These are phyloP conservation scores for Agriopis leucophaearia DNA, from an alignment of 2,888 invertebrate species.

Conservation along the genomic window DNA sequence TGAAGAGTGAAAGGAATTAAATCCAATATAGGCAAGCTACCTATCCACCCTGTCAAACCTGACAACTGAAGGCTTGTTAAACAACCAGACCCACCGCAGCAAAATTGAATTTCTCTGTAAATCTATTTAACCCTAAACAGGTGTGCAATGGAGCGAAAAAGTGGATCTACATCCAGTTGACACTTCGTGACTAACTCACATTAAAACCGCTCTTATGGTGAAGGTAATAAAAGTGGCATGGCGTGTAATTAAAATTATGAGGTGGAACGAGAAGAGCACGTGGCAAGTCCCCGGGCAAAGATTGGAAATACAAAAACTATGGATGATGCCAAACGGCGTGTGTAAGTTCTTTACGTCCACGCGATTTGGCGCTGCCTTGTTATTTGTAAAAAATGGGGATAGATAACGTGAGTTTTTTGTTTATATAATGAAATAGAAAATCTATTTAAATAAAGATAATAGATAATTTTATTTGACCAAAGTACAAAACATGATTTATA, in stretches of 20 bases:
- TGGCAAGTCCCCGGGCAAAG: constrained; percentile 59
- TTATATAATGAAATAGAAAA: not conserved
- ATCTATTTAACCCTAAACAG: constrained; percentile 63
- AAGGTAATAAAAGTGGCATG: constrained; percentile 45
- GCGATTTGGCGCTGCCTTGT: constrained; percentile 41
- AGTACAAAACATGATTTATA: not conserved
- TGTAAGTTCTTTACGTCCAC: constrained; percentile 53
- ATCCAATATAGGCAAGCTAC: constrained; percentile 17
- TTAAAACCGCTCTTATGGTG: constrained; percentile 49
- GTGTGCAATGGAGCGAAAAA: constrained; percentile 79
- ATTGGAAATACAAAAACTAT: constrained; percentile 60
- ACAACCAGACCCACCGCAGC: constrained; percentile 41
- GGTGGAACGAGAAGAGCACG: constrained; percentile 59
- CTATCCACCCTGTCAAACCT: constrained; percentile 35
- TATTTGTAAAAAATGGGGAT: constrained; percentile 27
- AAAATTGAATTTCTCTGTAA: constrained; percentile 46
- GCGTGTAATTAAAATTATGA: constrained; percentile 43
- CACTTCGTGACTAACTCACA: constrained; percentile 75
- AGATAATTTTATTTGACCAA: no score
- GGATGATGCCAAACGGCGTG: constrained; percentile 56
- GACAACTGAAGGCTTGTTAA: constrained; percentile 36
- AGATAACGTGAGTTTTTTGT: constrained; percentile 4
- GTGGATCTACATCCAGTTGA: constrained; percentile 71
- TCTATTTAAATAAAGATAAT: no score
- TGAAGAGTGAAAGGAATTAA: constrained; percentile 14